Percentiles rank a stretch among this genome's conserved stretches.
phyloP scores from a whole-genome alignment of 2,797 vertebrate species.

The Alcedo quadribrachys region DNA sequence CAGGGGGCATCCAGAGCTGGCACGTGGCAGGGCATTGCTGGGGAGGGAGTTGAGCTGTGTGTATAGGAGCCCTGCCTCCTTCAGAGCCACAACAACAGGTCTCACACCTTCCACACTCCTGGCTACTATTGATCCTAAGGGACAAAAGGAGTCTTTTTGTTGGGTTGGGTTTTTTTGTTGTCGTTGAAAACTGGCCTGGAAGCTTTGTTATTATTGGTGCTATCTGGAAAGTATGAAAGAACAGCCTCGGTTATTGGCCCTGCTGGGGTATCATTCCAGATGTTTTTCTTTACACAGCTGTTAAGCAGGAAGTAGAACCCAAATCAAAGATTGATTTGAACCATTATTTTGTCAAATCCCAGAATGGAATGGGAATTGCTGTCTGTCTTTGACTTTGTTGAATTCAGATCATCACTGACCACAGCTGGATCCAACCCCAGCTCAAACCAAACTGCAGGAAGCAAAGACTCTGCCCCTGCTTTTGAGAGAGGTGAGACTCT shows the following conservation, averaged over 20 bases:
- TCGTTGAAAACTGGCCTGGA: slow-evolving; percentile 1
- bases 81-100: neutral
- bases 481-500: neutral
- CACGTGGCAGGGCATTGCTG: neutral
- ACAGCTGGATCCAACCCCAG: slow-evolving; percentile 14
- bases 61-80: neutral
- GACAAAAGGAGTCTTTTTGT: neutral
- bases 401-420: slow-evolving; percentile 23
- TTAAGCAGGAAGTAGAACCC: slow-evolving; percentile 55
- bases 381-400: slow-evolving; percentile 14
- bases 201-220: slow-evolving; percentile 25
- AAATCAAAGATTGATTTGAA: slow-evolving; percentile 58
- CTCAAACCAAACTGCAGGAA: neutral
- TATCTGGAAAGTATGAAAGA: slow-evolving; percentile 38
- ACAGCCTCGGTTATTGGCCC: slow-evolving; percentile 28
- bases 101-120: neutral
- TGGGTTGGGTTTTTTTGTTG: neutral
- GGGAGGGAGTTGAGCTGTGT: neutral
- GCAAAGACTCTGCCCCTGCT: neutral
- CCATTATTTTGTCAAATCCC: slow-evolving; percentile 56
- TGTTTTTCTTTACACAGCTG: slow-evolving; percentile 62
- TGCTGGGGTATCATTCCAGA: slow-evolving; percentile 37
- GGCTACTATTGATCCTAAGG: neutral
- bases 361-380: slow-evolving; percentile 54
- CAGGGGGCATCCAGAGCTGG: neutral